These are phyloP conservation scores for Stegophylla sp. DNA, from an alignment of 2,888 invertebrate genomes.

Conservation along the genomic window DNA sequence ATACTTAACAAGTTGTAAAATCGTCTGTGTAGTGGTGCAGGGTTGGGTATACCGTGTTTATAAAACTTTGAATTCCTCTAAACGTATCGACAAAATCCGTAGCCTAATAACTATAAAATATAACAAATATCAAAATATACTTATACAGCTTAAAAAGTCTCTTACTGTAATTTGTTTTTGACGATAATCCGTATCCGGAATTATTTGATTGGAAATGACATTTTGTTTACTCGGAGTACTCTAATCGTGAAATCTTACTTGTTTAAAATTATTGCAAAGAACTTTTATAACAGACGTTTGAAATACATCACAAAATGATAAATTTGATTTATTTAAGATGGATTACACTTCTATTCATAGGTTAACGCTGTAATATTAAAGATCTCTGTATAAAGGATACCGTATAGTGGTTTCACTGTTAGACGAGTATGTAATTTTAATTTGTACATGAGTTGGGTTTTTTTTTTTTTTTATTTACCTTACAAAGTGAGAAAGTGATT, in stretches of 20 bases:
- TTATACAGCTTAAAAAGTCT: neutral
- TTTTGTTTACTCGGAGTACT: neutral
- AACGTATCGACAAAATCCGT: neutral
- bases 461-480: neutral
- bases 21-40: neutral
- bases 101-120: neutral
- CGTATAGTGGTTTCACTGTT: no score
- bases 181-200: neutral
- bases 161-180: neutral
- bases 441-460: neutral
- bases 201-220: neutral
- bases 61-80: neutral
- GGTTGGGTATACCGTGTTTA: neutral
- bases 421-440: neutral
- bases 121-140: no score
- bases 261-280: no score
- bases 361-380: no score
- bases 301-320: no score
- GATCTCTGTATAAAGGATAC: no score
- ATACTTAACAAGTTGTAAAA: conserved; percentile 21
- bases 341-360: no score
- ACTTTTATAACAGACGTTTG: no score
- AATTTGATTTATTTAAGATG: no score
- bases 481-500: neutral
- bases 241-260: no score